A percentile compares a stretch with the other conserved stretches of the same genome.
Evolutionary conservation across 2,888 invertebrate species (phyloP).

Genomic region (Sarcophaga rosellei): DNA sequence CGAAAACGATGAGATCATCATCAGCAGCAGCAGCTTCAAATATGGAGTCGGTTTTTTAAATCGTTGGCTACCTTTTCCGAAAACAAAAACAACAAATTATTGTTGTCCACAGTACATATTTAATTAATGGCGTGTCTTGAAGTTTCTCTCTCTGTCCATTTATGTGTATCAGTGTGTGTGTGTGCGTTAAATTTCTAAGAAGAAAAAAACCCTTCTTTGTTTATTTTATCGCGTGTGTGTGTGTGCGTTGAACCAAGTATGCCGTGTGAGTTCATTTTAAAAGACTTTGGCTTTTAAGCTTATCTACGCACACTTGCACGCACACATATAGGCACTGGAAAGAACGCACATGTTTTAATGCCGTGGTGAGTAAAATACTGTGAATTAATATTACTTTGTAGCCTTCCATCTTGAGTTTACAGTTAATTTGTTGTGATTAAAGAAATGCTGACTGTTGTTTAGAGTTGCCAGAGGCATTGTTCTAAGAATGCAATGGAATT

Average conservation of each 20-base stretch:
- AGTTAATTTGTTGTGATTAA: slow-evolving; percentile 77
- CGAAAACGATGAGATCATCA: slow-evolving; percentile 66
- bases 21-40: slow-evolving; percentile 49
- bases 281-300: slow-evolving; percentile 55
- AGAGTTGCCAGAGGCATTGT: not conserved
- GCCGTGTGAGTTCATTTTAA: slow-evolving; percentile 34
- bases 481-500: not conserved
- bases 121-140: slow-evolving; percentile 51
- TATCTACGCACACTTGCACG: slow-evolving; percentile 33
- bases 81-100: slow-evolving; percentile 3
- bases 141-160: slow-evolving; percentile 14
- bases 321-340: not conserved
- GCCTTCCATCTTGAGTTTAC: slow-evolving; percentile 68
- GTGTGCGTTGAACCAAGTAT: not conserved
- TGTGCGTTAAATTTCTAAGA: slow-evolving; percentile 44
- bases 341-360: not conserved
- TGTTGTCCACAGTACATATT: slow-evolving; percentile 19
- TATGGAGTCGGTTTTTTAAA: not conserved
- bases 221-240: not conserved
- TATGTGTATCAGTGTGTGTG: not conserved
- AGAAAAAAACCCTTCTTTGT: slow-evolving; percentile 36
- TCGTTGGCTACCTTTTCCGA: slow-evolving; percentile 50
- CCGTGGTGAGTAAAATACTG: not conserved
- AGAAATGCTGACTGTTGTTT: slow-evolving; percentile 43
- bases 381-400: slow-evolving; percentile 1